Percentiles rank a stretch among this genome's conserved stretches.
phyloP scores from a whole-genome alignment of 2,113 vertebrate species.

The Dasyornis broadbenti region DNA sequence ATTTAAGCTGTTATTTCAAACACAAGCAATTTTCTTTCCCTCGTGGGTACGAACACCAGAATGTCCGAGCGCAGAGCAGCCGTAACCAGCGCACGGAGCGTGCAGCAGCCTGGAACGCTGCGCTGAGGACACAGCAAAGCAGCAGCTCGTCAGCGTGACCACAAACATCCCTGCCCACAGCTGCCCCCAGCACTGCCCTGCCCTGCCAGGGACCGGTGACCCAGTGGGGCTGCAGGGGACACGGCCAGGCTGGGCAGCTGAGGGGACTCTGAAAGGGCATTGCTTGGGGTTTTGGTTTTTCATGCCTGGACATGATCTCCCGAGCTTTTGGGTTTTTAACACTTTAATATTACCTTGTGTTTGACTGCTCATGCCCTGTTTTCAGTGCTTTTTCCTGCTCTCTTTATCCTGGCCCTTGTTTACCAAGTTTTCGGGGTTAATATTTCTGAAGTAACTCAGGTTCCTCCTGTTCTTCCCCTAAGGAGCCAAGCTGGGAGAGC shows the following conservation, averaged over 20 bases:
- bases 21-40: neutral
- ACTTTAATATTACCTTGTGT: neutral
- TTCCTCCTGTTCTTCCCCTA: neutral
- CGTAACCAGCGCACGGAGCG: fast-evolving
- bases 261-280: neutral
- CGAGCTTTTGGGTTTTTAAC: neutral
- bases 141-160: neutral
- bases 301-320: neutral
- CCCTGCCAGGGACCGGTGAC: fast-evolving
- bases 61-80: neutral
- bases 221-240: fast-evolving
- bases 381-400: neutral
- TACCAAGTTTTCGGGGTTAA: neutral
- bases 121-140: neutral
- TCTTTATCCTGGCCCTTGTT: neutral
- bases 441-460: neutral
- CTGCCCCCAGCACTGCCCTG: fast-evolving
- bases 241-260: neutral
- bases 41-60: fast-evolving
- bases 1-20: neutral
- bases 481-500: neutral
- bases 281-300: neutral
- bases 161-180: neutral
- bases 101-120: neutral
- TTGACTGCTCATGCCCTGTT: neutral